Conservation (phyloP, 2,113 vertebrate genomes). For the Leptobrachium leishanense region DNA sequence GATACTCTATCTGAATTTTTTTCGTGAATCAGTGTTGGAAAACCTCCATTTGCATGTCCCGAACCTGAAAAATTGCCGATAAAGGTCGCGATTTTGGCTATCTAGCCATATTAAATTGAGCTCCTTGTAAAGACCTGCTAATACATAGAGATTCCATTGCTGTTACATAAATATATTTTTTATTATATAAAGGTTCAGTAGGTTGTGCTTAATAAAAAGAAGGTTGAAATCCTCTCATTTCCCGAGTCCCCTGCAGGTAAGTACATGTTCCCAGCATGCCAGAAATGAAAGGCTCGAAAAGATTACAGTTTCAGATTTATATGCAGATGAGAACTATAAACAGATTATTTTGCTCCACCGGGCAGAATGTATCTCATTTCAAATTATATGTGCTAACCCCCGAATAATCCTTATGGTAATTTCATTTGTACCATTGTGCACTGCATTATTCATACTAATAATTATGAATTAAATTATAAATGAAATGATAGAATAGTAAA, state of each 20-base stretch:
- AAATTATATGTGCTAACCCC: slow-evolving; percentile 2
- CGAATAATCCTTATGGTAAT: slow-evolving; percentile 4
- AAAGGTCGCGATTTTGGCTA: too few species aligned
- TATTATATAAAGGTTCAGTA: background rate
- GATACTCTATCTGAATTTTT: too few species aligned
- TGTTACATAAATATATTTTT: background rate
- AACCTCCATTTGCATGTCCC: too few species aligned
- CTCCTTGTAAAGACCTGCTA: too few species aligned
- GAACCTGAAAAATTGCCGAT: too few species aligned
- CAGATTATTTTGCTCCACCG: slow-evolving; percentile 16
- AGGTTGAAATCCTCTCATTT: background rate
- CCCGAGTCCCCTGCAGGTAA: background rate
- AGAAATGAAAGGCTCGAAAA: slow-evolving; percentile 1
- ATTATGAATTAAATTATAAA: background rate
- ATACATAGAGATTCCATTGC: too few species aligned
- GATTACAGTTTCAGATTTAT: background rate
- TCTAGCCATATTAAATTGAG: too few species aligned
- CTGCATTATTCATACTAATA: slow-evolving; percentile 5
- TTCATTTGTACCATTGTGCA: background rate
- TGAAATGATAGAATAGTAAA: background rate
- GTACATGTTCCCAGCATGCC: slow-evolving; percentile 24
- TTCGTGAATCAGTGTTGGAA: too few species aligned
- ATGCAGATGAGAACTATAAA: slow-evolving; percentile 33
- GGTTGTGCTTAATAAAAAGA: background rate
- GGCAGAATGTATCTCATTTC: background rate